Percentiles rank a stretch among this genome's conserved stretches.
Conservation (phyloP, 2,797 vertebrate species). For the Sphaeramia orbicularis region DNA sequence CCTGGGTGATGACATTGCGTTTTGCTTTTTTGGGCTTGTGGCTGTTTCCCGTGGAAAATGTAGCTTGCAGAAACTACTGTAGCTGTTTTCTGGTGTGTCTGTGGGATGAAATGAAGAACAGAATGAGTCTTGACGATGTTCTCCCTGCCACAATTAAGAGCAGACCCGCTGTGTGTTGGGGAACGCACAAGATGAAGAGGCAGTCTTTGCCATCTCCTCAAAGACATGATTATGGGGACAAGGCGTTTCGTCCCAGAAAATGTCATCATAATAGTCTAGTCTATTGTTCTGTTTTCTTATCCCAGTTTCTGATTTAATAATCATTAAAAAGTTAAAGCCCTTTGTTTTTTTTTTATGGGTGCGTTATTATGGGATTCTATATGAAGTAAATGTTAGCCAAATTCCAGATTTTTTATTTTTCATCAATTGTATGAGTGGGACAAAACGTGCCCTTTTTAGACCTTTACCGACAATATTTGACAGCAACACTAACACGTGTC, state of each 20-base stretch:
- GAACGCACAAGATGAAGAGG: conserved; percentile 74
- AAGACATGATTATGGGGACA: conserved; percentile 56
- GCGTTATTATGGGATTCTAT: conserved; percentile 12
- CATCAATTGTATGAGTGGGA: conserved; percentile 11
- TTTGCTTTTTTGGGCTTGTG: conserved; percentile 78
- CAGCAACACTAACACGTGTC: conserved; percentile 24
- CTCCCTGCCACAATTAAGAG: conserved; percentile 80
- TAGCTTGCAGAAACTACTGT: conserved; percentile 79
- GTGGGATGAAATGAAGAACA: conserved; percentile 80
- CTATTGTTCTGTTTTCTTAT: conserved; percentile 56
- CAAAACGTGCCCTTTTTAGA: conserved; percentile 15
- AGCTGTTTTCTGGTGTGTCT: conserved; percentile 79
- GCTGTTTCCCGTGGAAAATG: conserved; percentile 81
- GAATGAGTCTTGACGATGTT: conserved; percentile 75
- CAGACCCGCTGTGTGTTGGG: conserved; percentile 72
- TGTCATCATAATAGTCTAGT: conserved; percentile 45
- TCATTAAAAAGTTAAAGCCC: conserved; percentile 23
- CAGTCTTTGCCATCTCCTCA: conserved; percentile 64
- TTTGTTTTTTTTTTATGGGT: conserved; percentile 21
- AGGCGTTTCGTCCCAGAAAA: conserved; percentile 61
- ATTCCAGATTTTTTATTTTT: conserved; percentile 10
- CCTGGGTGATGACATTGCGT: conserved; percentile 80
- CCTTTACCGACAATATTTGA: conserved; percentile 31
- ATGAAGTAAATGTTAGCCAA: conserved; percentile 7
- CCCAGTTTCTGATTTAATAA: conserved; percentile 37